These are phyloP conservation scores for Anguilla megastoma DNA, from an alignment of 2,797 vertebrate genomes.

Conservation along the genomic window DNA sequence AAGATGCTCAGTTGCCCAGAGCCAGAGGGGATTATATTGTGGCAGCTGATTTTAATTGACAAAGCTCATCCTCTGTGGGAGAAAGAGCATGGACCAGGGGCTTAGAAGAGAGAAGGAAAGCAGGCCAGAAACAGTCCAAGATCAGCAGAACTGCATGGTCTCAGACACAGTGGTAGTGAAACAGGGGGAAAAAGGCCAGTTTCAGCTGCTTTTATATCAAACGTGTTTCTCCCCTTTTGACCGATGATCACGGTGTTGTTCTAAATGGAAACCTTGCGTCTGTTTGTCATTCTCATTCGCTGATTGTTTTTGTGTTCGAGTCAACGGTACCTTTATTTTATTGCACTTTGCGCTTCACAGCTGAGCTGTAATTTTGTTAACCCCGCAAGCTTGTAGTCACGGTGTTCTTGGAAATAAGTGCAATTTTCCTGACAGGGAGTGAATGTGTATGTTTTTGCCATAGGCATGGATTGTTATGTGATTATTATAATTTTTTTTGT, in stretches of 20 bases:
- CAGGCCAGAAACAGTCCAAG: conserved; percentile 40
- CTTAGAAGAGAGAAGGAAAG: conserved; percentile 51
- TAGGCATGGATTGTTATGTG: conserved; percentile 35
- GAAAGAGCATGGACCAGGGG: conserved; percentile 49
- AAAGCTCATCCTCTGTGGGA: conserved; percentile 42
- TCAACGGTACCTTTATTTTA: background rate
- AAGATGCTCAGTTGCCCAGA: conserved; percentile 40
- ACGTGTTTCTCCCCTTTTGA: conserved; percentile 32
- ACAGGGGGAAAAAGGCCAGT: conserved; percentile 53
- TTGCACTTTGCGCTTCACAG: background rate
- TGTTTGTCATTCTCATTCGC: background rate
- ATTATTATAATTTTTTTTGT: conserved; percentile 37
- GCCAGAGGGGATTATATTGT: conserved; percentile 47
- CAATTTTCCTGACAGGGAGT: background rate
- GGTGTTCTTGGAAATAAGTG: background rate
- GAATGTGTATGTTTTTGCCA: conserved; percentile 34
- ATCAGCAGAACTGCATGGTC: conserved; percentile 50
- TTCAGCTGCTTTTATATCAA: conserved; percentile 31
- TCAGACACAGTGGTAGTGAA: conserved; percentile 46
- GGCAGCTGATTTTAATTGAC: conserved; percentile 53
- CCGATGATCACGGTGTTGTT: background rate
- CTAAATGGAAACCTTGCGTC: background rate
- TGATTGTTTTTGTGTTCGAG: background rate
- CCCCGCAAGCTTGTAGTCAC: background rate
- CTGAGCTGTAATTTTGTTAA: conserved; percentile 15